Percentiles rank a stretch among this genome's conserved stretches.
Evolutionary conservation across 2,113 vertebrate genomes (phyloP).

Genomic region (Paratilapia polleni): DNA sequence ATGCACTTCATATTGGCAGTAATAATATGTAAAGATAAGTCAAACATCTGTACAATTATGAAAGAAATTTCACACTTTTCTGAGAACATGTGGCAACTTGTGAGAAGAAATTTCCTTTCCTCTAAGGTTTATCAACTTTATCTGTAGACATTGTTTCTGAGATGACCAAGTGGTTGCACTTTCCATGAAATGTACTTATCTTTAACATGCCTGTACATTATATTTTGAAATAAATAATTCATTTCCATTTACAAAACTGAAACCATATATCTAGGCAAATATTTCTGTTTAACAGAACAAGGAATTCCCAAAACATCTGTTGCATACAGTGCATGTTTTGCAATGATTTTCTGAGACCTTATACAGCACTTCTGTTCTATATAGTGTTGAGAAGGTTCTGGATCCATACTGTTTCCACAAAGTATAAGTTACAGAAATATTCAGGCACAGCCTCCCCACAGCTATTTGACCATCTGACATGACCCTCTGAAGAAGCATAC

Average conservation of each 20-base stretch:
- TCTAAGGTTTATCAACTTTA: not conserved
- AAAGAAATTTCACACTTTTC: too few relatives aligned
- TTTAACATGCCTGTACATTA: not conserved
- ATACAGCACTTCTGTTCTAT: not conserved
- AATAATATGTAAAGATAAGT: too few relatives aligned
- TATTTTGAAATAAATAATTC: not conserved
- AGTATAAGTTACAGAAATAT: not conserved
- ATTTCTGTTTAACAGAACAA: not conserved
- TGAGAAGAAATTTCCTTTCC: not conserved
- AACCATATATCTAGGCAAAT: not conserved
- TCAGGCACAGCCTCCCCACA: not conserved
- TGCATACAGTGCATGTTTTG: not conserved
- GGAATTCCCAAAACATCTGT: not conserved
- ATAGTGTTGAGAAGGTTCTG: not conserved
- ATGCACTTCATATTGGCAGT: too few relatives aligned
- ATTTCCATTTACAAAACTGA: slow-evolving; percentile 16
- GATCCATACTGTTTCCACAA: slow-evolving; percentile 6
- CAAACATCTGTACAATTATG: too few relatives aligned
- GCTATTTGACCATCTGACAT: not conserved
- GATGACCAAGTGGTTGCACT: not conserved
- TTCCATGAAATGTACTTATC: not conserved
- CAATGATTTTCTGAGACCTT: not conserved
- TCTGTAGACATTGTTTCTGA: not conserved
- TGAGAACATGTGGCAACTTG: not conserved
- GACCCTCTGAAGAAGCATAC: not conserved